Evolutionary conservation across 2,888 invertebrate genomes (phyloP).

Genomic region (Stenolophus ochropezus): DNA sequence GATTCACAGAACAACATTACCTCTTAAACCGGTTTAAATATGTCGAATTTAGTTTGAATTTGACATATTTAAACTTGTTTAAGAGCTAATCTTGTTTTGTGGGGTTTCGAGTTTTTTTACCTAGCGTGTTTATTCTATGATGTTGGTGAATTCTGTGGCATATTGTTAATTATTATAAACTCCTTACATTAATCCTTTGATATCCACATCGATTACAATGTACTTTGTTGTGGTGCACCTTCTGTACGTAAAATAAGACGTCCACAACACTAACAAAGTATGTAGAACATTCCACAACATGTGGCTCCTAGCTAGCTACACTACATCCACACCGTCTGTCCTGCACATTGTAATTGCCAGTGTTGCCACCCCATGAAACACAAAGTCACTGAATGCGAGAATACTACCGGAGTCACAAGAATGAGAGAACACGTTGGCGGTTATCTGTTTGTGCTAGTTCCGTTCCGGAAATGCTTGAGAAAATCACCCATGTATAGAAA

Average conservation of each 20-base stretch:
- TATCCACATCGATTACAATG: too few species aligned
- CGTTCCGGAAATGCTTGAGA: background rate
- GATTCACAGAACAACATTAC: too few species aligned
- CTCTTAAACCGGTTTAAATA: too few species aligned
- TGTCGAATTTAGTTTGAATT: too few species aligned
- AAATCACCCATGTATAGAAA: background rate
- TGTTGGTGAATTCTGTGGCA: too few species aligned
- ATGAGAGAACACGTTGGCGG: background rate
- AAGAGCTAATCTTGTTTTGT: too few species aligned
- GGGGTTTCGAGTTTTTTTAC: too few species aligned
- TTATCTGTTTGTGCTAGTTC: background rate
- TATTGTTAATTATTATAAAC: too few species aligned
- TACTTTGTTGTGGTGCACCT: background rate
- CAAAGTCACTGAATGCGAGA: background rate
- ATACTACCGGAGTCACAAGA: background rate
- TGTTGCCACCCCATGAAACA: background rate
- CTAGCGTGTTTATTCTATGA: too few species aligned
- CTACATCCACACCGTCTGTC: background rate
- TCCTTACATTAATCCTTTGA: background rate
- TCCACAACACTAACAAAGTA: background rate
- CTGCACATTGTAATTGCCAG: background rate
- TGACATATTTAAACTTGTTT: too few species aligned
- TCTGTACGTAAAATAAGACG: background rate
- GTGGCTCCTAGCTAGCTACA: background rate
- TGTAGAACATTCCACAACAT: background rate